These are phyloP conservation scores for Meriones psammophilus DNA, from an alignment of 2,797 vertebrate genomes.

Conservation along the genomic window DNA sequence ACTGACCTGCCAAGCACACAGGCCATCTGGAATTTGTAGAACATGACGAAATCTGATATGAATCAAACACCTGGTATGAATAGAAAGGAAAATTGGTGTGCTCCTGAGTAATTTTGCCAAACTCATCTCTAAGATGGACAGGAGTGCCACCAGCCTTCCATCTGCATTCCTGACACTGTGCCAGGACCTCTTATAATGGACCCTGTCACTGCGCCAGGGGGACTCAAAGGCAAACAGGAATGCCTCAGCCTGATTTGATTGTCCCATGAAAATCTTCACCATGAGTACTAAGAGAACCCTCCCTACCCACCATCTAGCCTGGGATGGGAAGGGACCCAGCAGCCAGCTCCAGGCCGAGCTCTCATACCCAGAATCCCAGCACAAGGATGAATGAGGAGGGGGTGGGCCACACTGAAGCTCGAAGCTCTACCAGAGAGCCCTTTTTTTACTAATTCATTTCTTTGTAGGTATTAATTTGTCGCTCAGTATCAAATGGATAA, in stretches of 20 bases:
- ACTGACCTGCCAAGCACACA: neutral
- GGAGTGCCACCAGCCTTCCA: neutral
- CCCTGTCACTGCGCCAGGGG: rapidly evolving
- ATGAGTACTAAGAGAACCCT: neutral
- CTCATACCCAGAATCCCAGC: neutral
- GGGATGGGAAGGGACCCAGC: rapidly evolving
- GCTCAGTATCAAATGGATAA: neutral
- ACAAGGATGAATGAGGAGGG: rapidly evolving
- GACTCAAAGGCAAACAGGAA: neutral
- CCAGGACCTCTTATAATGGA: rapidly evolving
- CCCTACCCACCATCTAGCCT: rapidly evolving
- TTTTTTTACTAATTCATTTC: neutral
- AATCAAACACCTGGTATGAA: neutral
- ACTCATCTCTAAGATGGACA: too few species aligned
- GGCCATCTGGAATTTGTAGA: rapidly evolving
- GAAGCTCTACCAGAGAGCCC: neutral
- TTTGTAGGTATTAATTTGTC: neutral
- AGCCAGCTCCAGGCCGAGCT: neutral
- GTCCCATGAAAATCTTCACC: neutral
- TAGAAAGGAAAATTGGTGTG: rapidly evolving
- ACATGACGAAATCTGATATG: neutral
- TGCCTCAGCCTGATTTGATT: neutral
- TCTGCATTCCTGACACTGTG: neutral
- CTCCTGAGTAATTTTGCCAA: neutral
- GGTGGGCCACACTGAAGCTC: rapidly evolving